Evolutionary conservation across 2,888 invertebrate genomes (phyloP), one percentile per base, ranked within the genome.

Genomic region (Sphinx pinastri): DNA sequence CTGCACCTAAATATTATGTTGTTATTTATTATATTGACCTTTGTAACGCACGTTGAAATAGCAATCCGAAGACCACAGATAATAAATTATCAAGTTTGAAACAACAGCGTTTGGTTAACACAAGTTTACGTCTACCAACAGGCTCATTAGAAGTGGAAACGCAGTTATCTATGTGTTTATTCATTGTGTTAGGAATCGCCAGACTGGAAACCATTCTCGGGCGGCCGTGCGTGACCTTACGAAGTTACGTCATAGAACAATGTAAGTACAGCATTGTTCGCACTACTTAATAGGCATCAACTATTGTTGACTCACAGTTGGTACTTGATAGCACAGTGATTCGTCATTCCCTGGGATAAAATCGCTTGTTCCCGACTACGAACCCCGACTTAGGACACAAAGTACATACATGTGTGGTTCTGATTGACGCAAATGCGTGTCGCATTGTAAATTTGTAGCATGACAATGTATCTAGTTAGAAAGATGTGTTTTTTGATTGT

Each of bases 121-220:
- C 16, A 60, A 47, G 16, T 47, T 16, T 45, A 16, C 16, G 16
- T 45, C 16, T 60, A 47, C 60, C 12, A 47, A 60, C 47, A 60
- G 45, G 47, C 45, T 60, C 60, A 60, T 60, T 60, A 60, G 60
- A 60, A 47, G 60, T 47, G 60, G 57, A 47, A 60, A 60, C 69
- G 74, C 69, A 68, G 70, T 85, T 67, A 58, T 73, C 68, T 71
- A 68, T 68, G 57, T 74, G 60, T 74, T 72, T 72, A 73, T 72
- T 72, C 76, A 73, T 76, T 77, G 75, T 75, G 71, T 75, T 71
- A 70, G 67, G 73, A 71, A 71, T 76, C 75, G 76, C 72, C 71
- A 84, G 83, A 85, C 81, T 84, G 81, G 82, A 84, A 85, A 83
- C 79, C 79, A 80, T 83, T 81, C 77, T 75, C 70, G 72, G 68